Conservation (phyloP, 1,140 invertebrate species). For the Trigoniulus corallinus region DNA sequence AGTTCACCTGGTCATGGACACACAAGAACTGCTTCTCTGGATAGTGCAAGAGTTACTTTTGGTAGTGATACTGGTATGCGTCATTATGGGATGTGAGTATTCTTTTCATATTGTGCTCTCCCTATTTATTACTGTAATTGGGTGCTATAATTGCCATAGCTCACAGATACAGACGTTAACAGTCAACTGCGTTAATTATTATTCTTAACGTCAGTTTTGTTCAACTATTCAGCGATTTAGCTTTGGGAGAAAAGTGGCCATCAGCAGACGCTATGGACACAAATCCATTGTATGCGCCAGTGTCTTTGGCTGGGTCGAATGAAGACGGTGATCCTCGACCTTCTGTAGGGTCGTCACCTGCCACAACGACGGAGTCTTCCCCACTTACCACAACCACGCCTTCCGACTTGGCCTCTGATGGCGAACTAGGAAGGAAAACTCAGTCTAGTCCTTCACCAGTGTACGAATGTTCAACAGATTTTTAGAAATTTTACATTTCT, state of each 20-base stretch:
- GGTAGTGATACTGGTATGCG: not conserved
- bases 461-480: not conserved
- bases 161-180: too few species aligned
- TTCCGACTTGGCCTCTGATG: conserved; percentile 1
- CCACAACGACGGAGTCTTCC: conserved; percentile 1
- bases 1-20: conserved; percentile 15
- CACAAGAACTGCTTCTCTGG: conserved; percentile 14
- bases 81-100: too few species aligned
- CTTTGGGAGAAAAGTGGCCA: not conserved
- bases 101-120: too few species aligned
- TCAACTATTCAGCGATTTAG: not conserved
- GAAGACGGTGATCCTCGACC: not conserved
- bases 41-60: conserved; percentile 12
- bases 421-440: not conserved
- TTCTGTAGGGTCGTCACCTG: not conserved
- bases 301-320: not conserved
- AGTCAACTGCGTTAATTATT: too few species aligned
- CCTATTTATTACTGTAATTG: too few species aligned
- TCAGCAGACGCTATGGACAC: not conserved
- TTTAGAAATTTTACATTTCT: too few species aligned
- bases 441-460: not conserved
- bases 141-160: too few species aligned
- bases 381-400: not conserved
- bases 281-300: not conserved
- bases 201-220: not conserved